These are phyloP conservation scores for Dryococelus australis DNA, from an alignment of 2,888 invertebrate genomes.

Conservation along the genomic window DNA sequence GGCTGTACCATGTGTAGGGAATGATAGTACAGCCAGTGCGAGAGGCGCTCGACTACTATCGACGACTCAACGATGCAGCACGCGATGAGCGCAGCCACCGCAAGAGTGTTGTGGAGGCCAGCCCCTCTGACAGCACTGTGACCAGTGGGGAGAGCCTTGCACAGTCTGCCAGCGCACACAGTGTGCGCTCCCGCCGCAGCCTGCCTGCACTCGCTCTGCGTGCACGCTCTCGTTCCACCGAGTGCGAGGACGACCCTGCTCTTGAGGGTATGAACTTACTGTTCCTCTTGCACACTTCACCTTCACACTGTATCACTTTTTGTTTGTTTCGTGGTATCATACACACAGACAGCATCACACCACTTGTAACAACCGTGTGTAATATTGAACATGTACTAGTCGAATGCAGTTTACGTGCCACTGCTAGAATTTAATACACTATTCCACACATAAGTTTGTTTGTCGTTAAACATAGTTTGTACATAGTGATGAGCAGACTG, in stretches of 20 bases:
- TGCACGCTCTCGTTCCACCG: constrained; percentile 33
- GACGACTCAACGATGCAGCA: constrained; percentile 67
- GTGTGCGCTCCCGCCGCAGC: constrained; percentile 64
- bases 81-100: constrained; percentile 67
- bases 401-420: too few relatives aligned
- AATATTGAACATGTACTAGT: too few relatives aligned
- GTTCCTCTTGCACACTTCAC: too few relatives aligned
- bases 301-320: too few relatives aligned
- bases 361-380: too few relatives aligned
- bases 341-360: too few relatives aligned
- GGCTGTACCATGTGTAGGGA: constrained; percentile 57
- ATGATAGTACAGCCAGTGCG: constrained; percentile 69
- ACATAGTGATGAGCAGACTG: too few relatives aligned
- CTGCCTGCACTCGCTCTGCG: constrained; percentile 60
- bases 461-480: too few relatives aligned
- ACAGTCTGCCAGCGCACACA: constrained; percentile 54
- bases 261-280: too few relatives aligned
- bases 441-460: too few relatives aligned
- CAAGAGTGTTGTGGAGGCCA: constrained; percentile 62
- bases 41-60: constrained; percentile 69
- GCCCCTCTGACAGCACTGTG: constrained; percentile 39
- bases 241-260: constrained; percentile 32
- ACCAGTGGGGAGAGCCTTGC: constrained; percentile 49
- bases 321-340: too few relatives aligned
- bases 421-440: too few relatives aligned